Percentiles rank a stretch among this genome's conserved stretches.
Evolutionary conservation across 2,113 vertebrate genomes (phyloP).

Genomic region (Mormoops blainvillei): DNA sequence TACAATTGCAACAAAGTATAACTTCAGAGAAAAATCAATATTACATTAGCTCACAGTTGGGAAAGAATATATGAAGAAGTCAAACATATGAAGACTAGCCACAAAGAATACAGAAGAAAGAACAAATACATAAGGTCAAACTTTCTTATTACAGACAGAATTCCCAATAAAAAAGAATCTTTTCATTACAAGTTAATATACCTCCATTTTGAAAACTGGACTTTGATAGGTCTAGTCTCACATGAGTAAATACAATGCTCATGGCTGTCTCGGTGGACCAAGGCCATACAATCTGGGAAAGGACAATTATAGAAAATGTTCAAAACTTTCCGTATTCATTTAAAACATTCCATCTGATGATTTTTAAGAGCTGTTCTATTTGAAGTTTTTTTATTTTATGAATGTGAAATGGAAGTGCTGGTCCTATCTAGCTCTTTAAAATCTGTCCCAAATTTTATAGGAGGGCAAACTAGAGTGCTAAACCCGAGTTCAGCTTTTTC

Average conservation of each 20-base stretch:
- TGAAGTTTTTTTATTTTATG: constrained; percentile 45
- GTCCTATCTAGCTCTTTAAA: neutral
- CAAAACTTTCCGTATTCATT: constrained; percentile 9
- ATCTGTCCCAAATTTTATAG: neutral
- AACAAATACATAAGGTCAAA: constrained; percentile 5
- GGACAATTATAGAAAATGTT: neutral
- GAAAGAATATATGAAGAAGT: constrained; percentile 21
- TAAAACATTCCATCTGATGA: constrained; percentile 15
- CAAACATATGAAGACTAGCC: neutral
- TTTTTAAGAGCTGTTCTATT: constrained; percentile 37
- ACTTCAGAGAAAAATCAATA: constrained; percentile 55
- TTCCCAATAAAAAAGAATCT: constrained; percentile 31
- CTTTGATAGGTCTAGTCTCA: constrained; percentile 2
- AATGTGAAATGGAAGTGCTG: neutral
- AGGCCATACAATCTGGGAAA: neutral
- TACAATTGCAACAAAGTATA: constrained; percentile 51
- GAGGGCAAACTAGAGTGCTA: neutral
- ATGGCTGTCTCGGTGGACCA: neutral
- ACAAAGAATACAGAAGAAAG: constrained; percentile 47
- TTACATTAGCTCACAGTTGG: constrained; percentile 51
- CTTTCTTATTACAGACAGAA: neutral
- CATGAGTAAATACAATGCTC: neutral
- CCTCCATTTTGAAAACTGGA: constrained; percentile 30
- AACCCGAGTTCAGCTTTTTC: neutral
- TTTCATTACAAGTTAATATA: constrained; percentile 38